Evolutionary conservation across 2,888 invertebrate genomes (phyloP), one percentile per base, ranked within the genome.

Genomic region (Thyatira batis): DNA sequence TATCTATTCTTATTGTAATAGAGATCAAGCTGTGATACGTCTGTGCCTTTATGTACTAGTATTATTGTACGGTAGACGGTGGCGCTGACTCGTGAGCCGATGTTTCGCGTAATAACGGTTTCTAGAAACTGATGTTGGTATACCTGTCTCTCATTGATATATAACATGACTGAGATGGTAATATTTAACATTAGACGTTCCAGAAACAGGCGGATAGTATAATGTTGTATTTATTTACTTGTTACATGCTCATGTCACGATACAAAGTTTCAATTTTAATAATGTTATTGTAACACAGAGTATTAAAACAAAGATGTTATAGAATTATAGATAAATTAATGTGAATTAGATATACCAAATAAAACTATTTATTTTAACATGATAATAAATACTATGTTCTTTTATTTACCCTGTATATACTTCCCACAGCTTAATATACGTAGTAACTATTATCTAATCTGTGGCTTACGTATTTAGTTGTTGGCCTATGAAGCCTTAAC

Each of bases 1-100:
- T 68, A 51, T 52, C 43, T 53, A 64, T 62, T 71, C 63, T 73
- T 71, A 65, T 69, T 70, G 70, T 78, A 75, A 82, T 85, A 85
- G 75, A 87, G 76, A 82, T 87, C 81, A 81, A 87, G 82, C 90
- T 90, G 90, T 90, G 90, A 90, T 90, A 90, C 85, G 85, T 87
- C 87, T 89, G 89, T 90, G 90, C 90, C 89, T 90, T 89, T 82
- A 80, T 81, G 73, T 81, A 78, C 76, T 80, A 76, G 69, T 73
- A 63, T 67, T 75, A 66, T 74, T 74, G 39, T 39, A 76, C 73
- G 71, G 76, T 74, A 75, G 64, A 72, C 55, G 87, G 80, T 89
- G 89, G 89, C 90, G 89, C 90, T 89, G 76, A 76, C 73, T 57
- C 78, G 72, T 76, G 58, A 63, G 65, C 54, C 60, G 68, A 64